A percentile compares a stretch with the other conserved stretches of the same genome.
Evolutionary conservation across 2,888 invertebrate genomes (phyloP).

Genomic region (Caenorhabditis sp.): DNA sequence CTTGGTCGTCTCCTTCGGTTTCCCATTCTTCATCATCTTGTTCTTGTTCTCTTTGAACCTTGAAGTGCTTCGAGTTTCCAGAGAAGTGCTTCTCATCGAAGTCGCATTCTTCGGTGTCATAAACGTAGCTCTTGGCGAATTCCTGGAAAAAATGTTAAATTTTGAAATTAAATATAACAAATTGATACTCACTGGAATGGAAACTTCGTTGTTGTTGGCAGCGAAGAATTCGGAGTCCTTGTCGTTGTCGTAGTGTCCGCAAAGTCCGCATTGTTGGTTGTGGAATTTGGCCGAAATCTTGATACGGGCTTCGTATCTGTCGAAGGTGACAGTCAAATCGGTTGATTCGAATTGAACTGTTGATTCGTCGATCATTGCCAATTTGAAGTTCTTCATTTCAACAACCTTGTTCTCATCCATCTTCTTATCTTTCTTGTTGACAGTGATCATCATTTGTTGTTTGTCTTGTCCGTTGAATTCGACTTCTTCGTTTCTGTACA

Average conservation of each 20-base stretch:
- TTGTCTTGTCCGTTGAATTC: slow-evolving; percentile 30
- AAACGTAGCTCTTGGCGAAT: slow-evolving; percentile 63
- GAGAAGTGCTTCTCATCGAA: slow-evolving; percentile 36
- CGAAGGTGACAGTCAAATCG: slow-evolving; percentile 52
- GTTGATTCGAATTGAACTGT: slow-evolving; percentile 38
- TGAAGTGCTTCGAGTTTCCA: slow-evolving; percentile 45
- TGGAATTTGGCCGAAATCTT: slow-evolving; percentile 55
- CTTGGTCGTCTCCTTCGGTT: slow-evolving; percentile 10
- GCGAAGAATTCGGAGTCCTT: slow-evolving; percentile 24
- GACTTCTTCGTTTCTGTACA: slow-evolving; percentile 46
- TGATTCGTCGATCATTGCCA: slow-evolving; percentile 31
- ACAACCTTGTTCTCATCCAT: neutral
- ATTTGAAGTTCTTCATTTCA: slow-evolving; percentile 39
- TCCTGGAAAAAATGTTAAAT: slow-evolving; percentile 29
- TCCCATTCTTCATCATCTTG: slow-evolving; percentile 30
- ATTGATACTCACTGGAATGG: slow-evolving; percentile 9
- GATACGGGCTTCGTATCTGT: slow-evolving; percentile 59
- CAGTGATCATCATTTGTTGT: slow-evolving; percentile 21
- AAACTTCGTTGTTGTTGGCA: slow-evolving; percentile 25
- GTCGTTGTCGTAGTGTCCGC: slow-evolving; percentile 67
- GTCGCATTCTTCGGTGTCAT: slow-evolving; percentile 45
- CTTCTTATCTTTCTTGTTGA: slow-evolving; percentile 6
- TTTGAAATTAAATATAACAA: slow-evolving; percentile 26
- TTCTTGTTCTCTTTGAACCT: slow-evolving; percentile 20
- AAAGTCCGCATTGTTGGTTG: slow-evolving; percentile 68